phyloP scores from a whole-genome alignment of 2,797 vertebrate species.

The Mormyrops boulengeri region DNA sequence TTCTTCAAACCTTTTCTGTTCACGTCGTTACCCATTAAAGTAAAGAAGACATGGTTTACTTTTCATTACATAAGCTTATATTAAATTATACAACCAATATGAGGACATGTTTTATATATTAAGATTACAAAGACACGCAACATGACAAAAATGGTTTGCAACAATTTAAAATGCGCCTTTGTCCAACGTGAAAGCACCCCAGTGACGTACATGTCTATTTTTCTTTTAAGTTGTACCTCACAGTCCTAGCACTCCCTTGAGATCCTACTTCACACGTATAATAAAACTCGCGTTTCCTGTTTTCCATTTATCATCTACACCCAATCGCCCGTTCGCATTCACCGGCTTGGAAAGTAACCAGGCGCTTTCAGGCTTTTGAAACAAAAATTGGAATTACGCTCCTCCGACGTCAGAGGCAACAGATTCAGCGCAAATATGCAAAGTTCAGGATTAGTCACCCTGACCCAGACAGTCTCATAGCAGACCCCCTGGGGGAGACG shows the following conservation, averaged over 20 bases:
- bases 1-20: background rate
- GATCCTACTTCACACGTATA: slow-evolving; percentile 23
- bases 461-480: background rate
- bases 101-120: background rate
- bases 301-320: slow-evolving; percentile 19
- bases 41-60: background rate
- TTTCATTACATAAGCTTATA: background rate
- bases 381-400: slow-evolving; percentile 28
- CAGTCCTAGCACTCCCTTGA: background rate
- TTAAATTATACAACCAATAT: background rate
- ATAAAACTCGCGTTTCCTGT: slow-evolving; percentile 27
- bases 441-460: background rate
- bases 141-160: background rate
- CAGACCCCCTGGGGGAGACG: background rate
- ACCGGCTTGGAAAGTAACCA: slow-evolving; percentile 41
- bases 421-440: background rate
- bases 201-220: background rate
- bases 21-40: background rate
- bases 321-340: slow-evolving; percentile 31
- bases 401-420: slow-evolving; percentile 43
- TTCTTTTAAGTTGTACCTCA: background rate
- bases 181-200: background rate
- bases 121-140: background rate
- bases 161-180: background rate
- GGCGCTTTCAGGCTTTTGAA: slow-evolving; percentile 40